Evolutionary conservation across 2,113 vertebrate species (phyloP).

Genomic region (Pluvianellus socialis): DNA sequence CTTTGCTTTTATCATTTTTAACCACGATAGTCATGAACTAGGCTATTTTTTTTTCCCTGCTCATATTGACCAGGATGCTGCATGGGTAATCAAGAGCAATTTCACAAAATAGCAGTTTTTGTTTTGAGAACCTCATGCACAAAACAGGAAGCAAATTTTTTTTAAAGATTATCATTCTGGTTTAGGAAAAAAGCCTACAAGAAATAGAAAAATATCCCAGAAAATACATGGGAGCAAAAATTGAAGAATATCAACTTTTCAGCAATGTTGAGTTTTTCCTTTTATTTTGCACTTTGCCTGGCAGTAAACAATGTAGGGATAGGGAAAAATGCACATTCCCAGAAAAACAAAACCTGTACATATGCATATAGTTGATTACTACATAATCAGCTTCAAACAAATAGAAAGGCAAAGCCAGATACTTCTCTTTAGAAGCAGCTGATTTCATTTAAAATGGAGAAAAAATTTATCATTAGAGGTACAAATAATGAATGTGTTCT

Average conservation of each 20-base stretch:
- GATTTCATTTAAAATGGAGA: constrained; percentile 19
- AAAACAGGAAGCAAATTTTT: not conserved
- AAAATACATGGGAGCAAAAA: not conserved
- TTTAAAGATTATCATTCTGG: not conserved
- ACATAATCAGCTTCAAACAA: not conserved
- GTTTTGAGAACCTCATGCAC: not conserved
- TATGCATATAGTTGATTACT: not conserved
- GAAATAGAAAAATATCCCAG: not conserved
- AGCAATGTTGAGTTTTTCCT: not conserved
- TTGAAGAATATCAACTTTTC: not conserved
- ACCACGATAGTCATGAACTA: not conserved
- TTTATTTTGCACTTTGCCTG: not conserved
- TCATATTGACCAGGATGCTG: not conserved
- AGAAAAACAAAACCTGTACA: not conserved
- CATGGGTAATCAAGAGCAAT: not conserved
- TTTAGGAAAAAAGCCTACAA: not conserved
- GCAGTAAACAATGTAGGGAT: not conserved
- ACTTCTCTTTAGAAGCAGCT: not conserved
- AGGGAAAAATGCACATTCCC: not conserved
- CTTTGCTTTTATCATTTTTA: not conserved
- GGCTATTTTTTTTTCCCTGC: not conserved
- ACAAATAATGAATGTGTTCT: constrained; percentile 28
- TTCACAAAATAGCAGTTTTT: not conserved
- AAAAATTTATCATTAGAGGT: constrained; percentile 18
- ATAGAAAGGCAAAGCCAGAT: not conserved